Percentiles rank a stretch among this genome's conserved stretches.
Evolutionary conservation across 2,888 invertebrate genomes (phyloP).

Genomic region (Drosophila meridionalis): DNA sequence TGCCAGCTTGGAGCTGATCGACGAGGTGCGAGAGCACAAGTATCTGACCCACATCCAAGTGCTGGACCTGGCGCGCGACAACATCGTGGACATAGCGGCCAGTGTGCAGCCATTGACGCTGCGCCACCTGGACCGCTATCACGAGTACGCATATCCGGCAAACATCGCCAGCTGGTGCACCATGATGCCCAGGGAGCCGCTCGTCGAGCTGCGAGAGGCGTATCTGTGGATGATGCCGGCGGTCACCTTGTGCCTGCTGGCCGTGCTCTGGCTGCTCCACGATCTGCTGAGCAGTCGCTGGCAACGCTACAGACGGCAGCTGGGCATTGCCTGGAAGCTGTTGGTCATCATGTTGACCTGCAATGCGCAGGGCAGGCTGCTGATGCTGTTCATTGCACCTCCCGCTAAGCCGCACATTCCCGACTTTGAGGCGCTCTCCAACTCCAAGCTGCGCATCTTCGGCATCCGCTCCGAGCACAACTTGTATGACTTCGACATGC

Average conservation of each 20-base stretch:
- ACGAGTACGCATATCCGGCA: slow-evolving; percentile 53
- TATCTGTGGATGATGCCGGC: slow-evolving; percentile 24
- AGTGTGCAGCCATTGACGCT: slow-evolving; percentile 48
- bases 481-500: slow-evolving; percentile 53
- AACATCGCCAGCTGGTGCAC: slow-evolving; percentile 63
- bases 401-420: slow-evolving; percentile 29
- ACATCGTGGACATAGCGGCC: slow-evolving; percentile 56
- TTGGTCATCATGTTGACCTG: slow-evolving; percentile 33
- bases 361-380: slow-evolving; percentile 51
- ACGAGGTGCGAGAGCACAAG: slow-evolving; percentile 4
- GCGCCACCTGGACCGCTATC: slow-evolving; percentile 17
- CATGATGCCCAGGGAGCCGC: slow-evolving; percentile 57
- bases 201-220: slow-evolving; percentile 18
- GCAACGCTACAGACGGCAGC: slow-evolving; percentile 32
- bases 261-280: slow-evolving; percentile 25
- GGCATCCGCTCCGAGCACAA: slow-evolving; percentile 47
- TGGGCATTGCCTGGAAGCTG: slow-evolving; percentile 47
- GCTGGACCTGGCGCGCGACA: slow-evolving; percentile 39
- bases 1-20: slow-evolving; percentile 40
- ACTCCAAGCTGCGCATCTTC: slow-evolving; percentile 43
- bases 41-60: slow-evolving; percentile 38
- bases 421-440: slow-evolving; percentile 34
- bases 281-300: slow-evolving; percentile 26
- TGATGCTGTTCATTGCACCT: slow-evolving; percentile 41
- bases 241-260: slow-evolving; percentile 18